Evolutionary conservation across 2,888 invertebrate genomes (phyloP).

Genomic region (Atherix ibis): DNA sequence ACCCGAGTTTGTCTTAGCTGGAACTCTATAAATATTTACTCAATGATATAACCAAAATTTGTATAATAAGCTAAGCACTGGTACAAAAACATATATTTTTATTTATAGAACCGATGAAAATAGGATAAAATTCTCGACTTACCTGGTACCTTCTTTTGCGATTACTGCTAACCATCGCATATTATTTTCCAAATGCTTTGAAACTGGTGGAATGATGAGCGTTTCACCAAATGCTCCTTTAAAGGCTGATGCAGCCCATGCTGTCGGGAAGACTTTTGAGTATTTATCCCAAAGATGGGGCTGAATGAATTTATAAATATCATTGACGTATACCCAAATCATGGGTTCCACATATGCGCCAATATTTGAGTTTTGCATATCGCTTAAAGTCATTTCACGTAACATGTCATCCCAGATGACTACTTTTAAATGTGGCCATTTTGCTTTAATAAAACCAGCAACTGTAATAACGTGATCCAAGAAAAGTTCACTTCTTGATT

Average conservation of each 20-base stretch:
- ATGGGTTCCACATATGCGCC: constrained; percentile 57
- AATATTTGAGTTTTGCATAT: constrained; percentile 43
- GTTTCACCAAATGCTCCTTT: constrained; percentile 64
- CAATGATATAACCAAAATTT: too few species aligned
- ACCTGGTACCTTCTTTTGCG: constrained; percentile 39
- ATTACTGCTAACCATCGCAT: constrained; percentile 53
- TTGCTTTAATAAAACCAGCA: constrained; percentile 40
- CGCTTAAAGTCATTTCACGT: constrained; percentile 42
- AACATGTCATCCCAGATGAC: constrained; percentile 76
- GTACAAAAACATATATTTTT: too few species aligned
- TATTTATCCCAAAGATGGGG: constrained; percentile 49
- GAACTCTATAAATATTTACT: too few species aligned
- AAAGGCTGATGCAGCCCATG: constrained; percentile 60
- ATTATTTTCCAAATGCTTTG: constrained; percentile 53
- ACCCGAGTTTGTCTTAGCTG: too few species aligned
- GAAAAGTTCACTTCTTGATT: constrained; percentile 38
- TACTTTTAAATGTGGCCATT: constrained; percentile 40
- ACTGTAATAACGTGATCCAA: constrained; percentile 44
- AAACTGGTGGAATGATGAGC: constrained; percentile 46
- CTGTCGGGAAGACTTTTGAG: constrained; percentile 45
- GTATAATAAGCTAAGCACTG: too few species aligned
- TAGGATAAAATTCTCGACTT: background rate
- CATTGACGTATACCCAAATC: constrained; percentile 68
- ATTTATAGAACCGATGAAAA: too few species aligned
- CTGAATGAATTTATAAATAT: constrained; percentile 43